These are phyloP conservation scores for Operophtera brumata DNA, from an alignment of 2,888 invertebrate genomes.

Conservation along the genomic window DNA sequence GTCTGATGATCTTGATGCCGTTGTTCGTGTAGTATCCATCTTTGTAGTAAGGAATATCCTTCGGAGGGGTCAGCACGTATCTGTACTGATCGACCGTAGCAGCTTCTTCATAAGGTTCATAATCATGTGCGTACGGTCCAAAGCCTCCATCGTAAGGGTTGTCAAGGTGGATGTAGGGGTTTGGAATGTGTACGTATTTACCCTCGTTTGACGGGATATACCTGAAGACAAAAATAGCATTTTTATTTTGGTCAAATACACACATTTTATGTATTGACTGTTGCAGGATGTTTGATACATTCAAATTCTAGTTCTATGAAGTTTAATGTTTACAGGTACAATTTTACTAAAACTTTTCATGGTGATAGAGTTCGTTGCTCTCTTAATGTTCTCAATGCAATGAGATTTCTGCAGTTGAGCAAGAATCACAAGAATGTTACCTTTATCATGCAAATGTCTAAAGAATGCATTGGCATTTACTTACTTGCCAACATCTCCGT, in stretches of 20 bases:
- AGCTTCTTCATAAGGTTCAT: slow-evolving; percentile 74
- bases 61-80: slow-evolving; percentile 55
- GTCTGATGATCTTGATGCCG: slow-evolving; percentile 75
- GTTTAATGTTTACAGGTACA: too few species aligned
- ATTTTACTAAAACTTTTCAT: too few species aligned
- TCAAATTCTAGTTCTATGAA: too few species aligned
- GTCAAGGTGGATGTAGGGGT: slow-evolving; percentile 77
- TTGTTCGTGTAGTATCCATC: slow-evolving; percentile 77
- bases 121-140: slow-evolving; percentile 70
- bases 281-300: too few species aligned
- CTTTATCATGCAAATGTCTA: slow-evolving; percentile 29
- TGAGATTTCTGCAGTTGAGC: slow-evolving; percentile 1
- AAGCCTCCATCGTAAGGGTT: slow-evolving; percentile 73
- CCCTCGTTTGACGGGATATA: slow-evolving; percentile 76
- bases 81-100: slow-evolving; percentile 67
- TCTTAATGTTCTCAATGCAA: slow-evolving; percentile 4
- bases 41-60: slow-evolving; percentile 71
- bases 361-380: slow-evolving; percentile 2
- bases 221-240: slow-evolving; percentile 40
- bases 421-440: slow-evolving; percentile 21
- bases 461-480: slow-evolving; percentile 57
- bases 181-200: slow-evolving; percentile 76
- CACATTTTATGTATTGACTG: neutral
- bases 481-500: slow-evolving; percentile 69
- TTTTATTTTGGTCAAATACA: slow-evolving; percentile 11